These are phyloP conservation scores for Hypocryptadius cinnamomeus DNA, from an alignment of 2,113 vertebrate species.

Conservation along the genomic window DNA sequence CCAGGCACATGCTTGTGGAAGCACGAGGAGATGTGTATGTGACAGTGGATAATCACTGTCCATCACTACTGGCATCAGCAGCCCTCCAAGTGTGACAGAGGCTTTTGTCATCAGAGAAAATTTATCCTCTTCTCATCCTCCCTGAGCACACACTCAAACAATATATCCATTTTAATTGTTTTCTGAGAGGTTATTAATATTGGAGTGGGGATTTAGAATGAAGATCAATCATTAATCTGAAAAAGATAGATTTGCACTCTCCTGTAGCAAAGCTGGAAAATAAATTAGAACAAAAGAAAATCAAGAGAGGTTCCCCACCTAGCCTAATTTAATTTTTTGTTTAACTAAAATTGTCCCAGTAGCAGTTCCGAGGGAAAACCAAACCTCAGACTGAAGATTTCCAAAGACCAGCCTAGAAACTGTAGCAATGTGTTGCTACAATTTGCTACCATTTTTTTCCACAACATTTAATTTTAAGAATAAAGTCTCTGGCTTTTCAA, in stretches of 20 bases:
- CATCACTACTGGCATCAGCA: background rate
- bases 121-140: background rate
- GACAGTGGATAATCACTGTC: background rate
- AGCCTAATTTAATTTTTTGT: background rate
- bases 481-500: background rate
- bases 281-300: background rate
- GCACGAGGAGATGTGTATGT: background rate
- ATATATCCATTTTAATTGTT: slow-evolving; percentile 32
- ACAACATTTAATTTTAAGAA: background rate
- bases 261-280: background rate
- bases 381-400: background rate
- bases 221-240: slow-evolving; percentile 8
- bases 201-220: slow-evolving; percentile 5
- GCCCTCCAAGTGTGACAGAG: background rate
- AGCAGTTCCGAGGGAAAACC: background rate
- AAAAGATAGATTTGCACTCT: background rate
- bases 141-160: background rate
- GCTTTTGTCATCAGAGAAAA: background rate
- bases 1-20: background rate
- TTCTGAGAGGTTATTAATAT: slow-evolving; percentile 25
- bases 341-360: background rate
- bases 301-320: background rate
- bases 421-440: background rate
- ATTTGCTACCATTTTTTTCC: background rate
- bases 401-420: background rate